Conservation (phyloP, 2,113 vertebrate species). For the Gymnobelideus leadbeateri region DNA sequence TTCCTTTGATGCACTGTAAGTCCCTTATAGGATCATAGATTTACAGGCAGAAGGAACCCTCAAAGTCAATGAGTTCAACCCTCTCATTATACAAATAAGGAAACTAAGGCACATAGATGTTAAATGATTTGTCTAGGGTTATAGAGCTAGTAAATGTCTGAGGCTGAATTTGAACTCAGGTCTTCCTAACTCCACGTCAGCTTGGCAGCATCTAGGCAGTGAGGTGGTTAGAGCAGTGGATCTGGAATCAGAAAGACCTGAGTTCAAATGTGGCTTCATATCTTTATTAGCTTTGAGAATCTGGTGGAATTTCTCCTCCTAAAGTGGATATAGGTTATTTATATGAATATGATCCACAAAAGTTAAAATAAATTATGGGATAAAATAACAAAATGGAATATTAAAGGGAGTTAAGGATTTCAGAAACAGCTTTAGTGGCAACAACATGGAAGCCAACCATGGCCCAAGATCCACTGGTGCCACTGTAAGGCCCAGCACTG, state of each 20-base stretch:
- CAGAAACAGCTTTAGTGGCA: not conserved
- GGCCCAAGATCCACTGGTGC: not conserved
- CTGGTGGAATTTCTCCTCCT: not conserved
- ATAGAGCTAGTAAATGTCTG: not conserved
- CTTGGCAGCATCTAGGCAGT: not conserved
- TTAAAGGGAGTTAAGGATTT: not conserved
- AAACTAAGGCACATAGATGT: not conserved
- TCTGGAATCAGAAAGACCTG: not conserved
- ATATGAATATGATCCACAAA: not conserved
- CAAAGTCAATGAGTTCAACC: not conserved
- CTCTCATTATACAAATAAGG: not conserved
- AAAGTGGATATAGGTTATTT: not conserved
- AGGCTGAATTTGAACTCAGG: not conserved
- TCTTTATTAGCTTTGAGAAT: not conserved
- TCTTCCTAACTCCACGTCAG: not conserved
- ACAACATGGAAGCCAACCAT: not conserved
- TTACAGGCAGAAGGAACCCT: not conserved
- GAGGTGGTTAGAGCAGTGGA: not conserved
- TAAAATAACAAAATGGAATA: not conserved
- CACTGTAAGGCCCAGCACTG: not conserved
- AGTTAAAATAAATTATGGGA: not conserved
- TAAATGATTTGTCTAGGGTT: not conserved
- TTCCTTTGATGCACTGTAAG: not conserved
- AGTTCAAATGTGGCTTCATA: not conserved
- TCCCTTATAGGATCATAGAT: not conserved